phyloP scores from a whole-genome alignment of 2,888 invertebrate species.

The Tenthredo mesomela region DNA sequence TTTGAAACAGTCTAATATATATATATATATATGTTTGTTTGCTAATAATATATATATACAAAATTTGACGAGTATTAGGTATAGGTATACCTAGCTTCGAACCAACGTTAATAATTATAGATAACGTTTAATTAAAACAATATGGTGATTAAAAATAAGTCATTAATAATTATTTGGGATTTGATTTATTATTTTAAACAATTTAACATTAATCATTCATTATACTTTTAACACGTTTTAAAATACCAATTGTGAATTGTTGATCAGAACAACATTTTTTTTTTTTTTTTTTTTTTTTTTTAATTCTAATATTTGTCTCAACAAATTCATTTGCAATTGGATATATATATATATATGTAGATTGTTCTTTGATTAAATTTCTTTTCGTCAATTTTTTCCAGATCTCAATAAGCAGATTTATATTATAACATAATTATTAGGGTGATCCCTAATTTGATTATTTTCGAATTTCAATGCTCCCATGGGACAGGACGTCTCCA shows the following conservation, averaged over 20 bases:
- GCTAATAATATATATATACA: no score
- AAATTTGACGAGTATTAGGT: background rate
- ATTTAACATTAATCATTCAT: constrained; percentile 10
- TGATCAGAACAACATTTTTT: background rate
- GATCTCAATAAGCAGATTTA: no score
- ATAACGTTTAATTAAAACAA: background rate
- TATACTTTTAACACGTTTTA: constrained; percentile 26
- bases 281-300: no score
- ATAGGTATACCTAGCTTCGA: background rate
- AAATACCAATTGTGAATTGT: background rate
- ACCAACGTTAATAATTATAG: background rate
- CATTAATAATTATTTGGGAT: constrained; percentile 6
- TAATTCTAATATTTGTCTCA: background rate
- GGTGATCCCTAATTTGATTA: no score
- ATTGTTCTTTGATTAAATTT: background rate
- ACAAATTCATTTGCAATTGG: background rate
- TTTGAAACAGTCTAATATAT: no score
- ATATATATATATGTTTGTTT: no score
- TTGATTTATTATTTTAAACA: constrained; percentile 29
- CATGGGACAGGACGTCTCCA: no score
- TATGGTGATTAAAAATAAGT: background rate
- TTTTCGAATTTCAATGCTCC: no score
- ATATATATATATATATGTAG: no score
- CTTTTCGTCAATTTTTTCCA: background rate
- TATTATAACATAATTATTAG: background rate